Percentiles rank a stretch among this genome's conserved stretches.
These are phyloP conservation scores for Xiphias gladius DNA, from an alignment of 2,113 vertebrate genomes.

Conservation along the genomic window DNA sequence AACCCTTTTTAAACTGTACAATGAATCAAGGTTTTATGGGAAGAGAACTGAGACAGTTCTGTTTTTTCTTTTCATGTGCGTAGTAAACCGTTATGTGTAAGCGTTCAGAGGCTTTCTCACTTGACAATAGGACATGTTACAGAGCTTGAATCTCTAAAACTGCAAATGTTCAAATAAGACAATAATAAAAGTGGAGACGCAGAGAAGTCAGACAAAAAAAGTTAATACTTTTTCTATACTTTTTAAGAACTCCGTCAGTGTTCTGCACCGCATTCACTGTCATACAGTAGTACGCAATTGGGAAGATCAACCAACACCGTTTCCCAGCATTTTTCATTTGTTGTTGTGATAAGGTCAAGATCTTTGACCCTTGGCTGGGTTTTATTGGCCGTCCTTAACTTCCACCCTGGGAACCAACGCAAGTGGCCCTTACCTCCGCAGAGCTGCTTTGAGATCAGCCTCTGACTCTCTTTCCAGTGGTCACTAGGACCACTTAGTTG, in stretches of 20 bases:
- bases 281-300: neutral
- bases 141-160: neutral
- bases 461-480: neutral
- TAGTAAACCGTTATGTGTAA: neutral
- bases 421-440: conserved; percentile 21
- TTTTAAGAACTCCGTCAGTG: too few relatives aligned
- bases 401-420: conserved; percentile 61
- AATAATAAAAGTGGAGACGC: too few relatives aligned
- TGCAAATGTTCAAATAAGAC: too few relatives aligned
- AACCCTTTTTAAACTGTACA: neutral
- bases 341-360: conserved; percentile 44
- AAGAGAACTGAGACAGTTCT: neutral
- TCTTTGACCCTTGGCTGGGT: conserved; percentile 48
- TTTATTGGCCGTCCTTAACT: conserved; percentile 36
- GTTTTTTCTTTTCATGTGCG: neutral
- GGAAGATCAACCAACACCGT: conserved; percentile 2
- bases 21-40: neutral
- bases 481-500: neutral
- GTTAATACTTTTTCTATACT: too few relatives aligned
- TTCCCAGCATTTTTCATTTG: conserved; percentile 50
- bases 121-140: neutral
- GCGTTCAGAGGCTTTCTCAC: neutral
- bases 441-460: conserved; percentile 31
- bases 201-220: too few relatives aligned
- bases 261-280: neutral